Evolutionary conservation across 2,797 vertebrate species (phyloP).

Genomic region (Acomys russatus): DNA sequence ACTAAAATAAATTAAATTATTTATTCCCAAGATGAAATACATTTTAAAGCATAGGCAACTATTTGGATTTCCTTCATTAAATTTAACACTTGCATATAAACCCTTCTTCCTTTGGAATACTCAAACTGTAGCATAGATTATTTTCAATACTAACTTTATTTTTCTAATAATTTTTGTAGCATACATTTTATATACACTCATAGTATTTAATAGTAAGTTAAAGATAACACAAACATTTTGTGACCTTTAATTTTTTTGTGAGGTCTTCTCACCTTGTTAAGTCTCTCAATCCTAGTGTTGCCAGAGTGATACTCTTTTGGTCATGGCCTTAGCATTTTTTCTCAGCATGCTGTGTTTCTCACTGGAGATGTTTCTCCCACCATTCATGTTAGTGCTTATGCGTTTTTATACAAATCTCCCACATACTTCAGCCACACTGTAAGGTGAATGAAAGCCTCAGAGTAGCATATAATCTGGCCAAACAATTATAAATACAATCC

Average conservation of each 20-base stretch:
- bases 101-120: neutral
- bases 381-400: neutral
- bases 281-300: neutral
- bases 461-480: neutral
- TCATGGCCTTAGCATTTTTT: neutral
- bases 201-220: neutral
- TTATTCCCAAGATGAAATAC: neutral
- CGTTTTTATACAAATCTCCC: neutral
- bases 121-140: neutral
- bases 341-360: neutral
- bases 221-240: neutral
- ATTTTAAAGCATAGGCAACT: neutral
- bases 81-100: neutral
- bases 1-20: neutral
- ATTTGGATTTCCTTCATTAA: neutral
- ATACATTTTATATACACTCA: neutral
- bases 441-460: constrained; percentile 14
- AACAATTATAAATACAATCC: neutral
- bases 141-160: neutral
- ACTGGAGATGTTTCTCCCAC: neutral
- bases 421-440: rapidly evolving
- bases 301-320: neutral
- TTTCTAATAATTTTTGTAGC: neutral
- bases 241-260: neutral
- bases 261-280: neutral